Evolutionary conservation across 2,797 vertebrate species (phyloP).

Genomic region (Amphiprion clarkii): DNA sequence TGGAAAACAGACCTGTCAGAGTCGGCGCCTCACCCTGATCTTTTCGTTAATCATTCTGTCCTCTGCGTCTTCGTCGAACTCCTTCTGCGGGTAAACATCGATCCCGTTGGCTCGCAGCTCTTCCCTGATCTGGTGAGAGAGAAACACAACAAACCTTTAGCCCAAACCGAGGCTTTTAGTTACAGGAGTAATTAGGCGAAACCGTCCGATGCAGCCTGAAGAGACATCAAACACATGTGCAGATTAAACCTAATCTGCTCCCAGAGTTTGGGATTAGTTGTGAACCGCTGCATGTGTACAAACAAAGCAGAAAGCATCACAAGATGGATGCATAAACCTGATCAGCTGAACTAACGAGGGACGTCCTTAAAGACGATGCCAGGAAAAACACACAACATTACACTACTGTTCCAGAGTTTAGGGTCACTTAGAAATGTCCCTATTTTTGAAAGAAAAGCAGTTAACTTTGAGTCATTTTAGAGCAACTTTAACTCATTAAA

Average conservation of each 20-base stretch:
- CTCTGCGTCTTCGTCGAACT: slow-evolving; percentile 95
- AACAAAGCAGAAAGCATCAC: slow-evolving; percentile 35
- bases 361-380: slow-evolving; percentile 17
- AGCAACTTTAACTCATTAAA: no score
- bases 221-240: slow-evolving; percentile 34
- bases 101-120: slow-evolving; percentile 95
- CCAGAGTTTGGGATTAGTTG: slow-evolving; percentile 42
- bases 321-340: slow-evolving; percentile 28
- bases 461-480: no score
- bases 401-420: no score
- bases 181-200: slow-evolving; percentile 33
- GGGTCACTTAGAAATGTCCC: no score
- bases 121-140: slow-evolving; percentile 89
- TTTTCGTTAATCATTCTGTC: slow-evolving; percentile 96
- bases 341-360: slow-evolving; percentile 25
- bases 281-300: slow-evolving; percentile 37
- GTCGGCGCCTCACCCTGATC: slow-evolving; percentile 90
- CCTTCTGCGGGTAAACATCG: slow-evolving; percentile 96
- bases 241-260: slow-evolving; percentile 48
- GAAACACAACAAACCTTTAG: slow-evolving; percentile 24
- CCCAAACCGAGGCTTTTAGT: slow-evolving; percentile 36
- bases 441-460: no score
- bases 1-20: slow-evolving; percentile 31
- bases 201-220: slow-evolving; percentile 5
- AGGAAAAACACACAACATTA: slow-evolving; percentile 42